These are phyloP conservation scores for Aegithalos caudatus DNA, from an alignment of 2,113 vertebrate species.

Conservation along the genomic window DNA sequence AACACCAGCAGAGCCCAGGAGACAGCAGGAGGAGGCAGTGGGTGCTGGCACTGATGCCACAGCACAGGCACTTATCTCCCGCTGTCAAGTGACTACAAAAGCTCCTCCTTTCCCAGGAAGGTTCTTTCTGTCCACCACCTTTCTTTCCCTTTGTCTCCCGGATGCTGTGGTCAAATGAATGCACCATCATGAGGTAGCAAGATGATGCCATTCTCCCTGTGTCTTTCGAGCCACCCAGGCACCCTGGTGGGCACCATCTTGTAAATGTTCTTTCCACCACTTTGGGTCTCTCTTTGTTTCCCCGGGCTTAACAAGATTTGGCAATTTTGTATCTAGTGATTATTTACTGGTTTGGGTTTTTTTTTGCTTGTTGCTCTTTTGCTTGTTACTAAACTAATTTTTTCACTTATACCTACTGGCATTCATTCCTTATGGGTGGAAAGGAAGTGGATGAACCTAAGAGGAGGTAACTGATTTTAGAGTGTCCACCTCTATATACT, in stretches of 20 bases:
- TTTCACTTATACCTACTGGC: accelerated
- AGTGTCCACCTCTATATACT: too few relatives aligned
- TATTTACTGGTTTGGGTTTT: not conserved
- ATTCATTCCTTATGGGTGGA: accelerated
- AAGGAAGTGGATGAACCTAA: not conserved
- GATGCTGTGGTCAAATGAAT: too few relatives aligned
- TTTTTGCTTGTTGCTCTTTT: not conserved
- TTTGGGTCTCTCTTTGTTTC: not conserved
- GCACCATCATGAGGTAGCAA: accelerated
- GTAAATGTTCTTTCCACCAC: not conserved
- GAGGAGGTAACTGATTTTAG: not conserved
- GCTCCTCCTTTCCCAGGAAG: not conserved
- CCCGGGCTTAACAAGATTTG: not conserved
- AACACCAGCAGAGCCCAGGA: not conserved
- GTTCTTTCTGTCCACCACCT: not conserved
- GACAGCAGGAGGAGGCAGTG: not conserved
- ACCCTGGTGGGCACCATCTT: not conserved
- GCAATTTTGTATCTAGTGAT: not conserved
- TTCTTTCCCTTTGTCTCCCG: not conserved
- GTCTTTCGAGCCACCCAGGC: accelerated
- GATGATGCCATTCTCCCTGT: not conserved
- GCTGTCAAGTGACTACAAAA: not conserved
- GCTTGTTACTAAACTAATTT: not conserved
- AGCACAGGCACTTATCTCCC: accelerated
- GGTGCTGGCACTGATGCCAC: accelerated